Evolutionary conservation across 2,888 invertebrate genomes (phyloP).

Genomic region (Belgica antarctica): DNA sequence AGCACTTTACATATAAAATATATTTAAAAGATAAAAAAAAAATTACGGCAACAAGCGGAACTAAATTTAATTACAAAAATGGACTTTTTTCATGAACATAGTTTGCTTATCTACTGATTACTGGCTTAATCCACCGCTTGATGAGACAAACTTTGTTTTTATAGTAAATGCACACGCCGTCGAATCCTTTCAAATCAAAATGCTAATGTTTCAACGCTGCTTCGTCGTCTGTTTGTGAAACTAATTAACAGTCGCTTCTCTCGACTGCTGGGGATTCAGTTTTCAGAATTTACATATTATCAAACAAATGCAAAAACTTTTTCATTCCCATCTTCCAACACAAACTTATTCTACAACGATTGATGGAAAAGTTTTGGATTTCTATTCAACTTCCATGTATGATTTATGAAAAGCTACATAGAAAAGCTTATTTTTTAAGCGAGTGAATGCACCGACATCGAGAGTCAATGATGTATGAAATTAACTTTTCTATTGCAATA

Average conservation of each 20-base stretch:
- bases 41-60: no score
- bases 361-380: background rate
- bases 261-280: background rate
- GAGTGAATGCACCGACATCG: slow-evolving; percentile 12
- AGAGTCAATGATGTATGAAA: slow-evolving; percentile 34
- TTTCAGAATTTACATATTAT: background rate
- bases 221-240: background rate
- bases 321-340: background rate
- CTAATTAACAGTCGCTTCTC: background rate
- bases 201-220: background rate
- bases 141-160: no score
- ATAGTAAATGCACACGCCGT: background rate
- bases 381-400: background rate
- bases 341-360: background rate
- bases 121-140: no score
- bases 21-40: no score
- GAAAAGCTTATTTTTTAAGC: slow-evolving; percentile 19
- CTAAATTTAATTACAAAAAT: no score
- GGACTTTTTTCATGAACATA: no score
- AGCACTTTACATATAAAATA: no score
- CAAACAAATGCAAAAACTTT: background rate
- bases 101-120: no score
- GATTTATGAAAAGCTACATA: slow-evolving; percentile 6
- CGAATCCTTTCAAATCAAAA: background rate
- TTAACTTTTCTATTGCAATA: slow-evolving; percentile 15